These are phyloP conservation scores for Remorina albescens DNA, from an alignment of 2,797 vertebrate genomes.

Conservation along the genomic window DNA sequence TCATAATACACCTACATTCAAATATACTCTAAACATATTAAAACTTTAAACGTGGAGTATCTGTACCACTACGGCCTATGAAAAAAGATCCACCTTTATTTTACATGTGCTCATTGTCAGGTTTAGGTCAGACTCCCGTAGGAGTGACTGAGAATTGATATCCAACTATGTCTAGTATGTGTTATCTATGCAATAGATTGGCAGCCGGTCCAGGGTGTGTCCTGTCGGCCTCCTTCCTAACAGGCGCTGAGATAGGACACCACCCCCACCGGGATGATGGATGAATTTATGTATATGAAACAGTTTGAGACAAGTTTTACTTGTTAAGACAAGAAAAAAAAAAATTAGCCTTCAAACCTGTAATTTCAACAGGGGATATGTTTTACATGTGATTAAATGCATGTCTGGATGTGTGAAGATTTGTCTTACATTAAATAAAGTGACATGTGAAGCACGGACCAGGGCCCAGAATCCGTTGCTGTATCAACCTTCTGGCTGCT, in stretches of 20 bases:
- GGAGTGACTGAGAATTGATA: not conserved
- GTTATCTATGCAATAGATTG: not conserved
- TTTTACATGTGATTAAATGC: constrained; percentile 19
- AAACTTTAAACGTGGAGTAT: not conserved
- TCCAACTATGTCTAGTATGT: not conserved
- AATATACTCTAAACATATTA: constrained; percentile 16
- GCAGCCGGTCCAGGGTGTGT: not conserved
- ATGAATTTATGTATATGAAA: not conserved
- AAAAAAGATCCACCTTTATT: not conserved
- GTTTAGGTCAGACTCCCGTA: not conserved
- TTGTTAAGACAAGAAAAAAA: constrained; percentile 11
- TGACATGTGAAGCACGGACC: constrained; percentile 1
- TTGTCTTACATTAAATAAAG: constrained; percentile 23
- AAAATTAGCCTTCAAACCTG: not conserved
- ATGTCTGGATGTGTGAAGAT: constrained; percentile 26
- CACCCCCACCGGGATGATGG: not conserved
- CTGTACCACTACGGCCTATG: not conserved
- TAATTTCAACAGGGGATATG: constrained; percentile 10
- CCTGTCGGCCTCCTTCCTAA: not conserved
- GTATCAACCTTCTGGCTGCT: not conserved
- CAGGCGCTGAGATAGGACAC: not conserved
- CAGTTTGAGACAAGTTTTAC: constrained; percentile 2
- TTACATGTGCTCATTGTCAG: not conserved
- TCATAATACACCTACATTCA: constrained; percentile 2
- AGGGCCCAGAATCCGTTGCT: not conserved